Percentiles rank a stretch among this genome's conserved stretches.
These are phyloP conservation scores for Muscina levida DNA, from an alignment of 2,888 invertebrate genomes.

Conservation along the genomic window DNA sequence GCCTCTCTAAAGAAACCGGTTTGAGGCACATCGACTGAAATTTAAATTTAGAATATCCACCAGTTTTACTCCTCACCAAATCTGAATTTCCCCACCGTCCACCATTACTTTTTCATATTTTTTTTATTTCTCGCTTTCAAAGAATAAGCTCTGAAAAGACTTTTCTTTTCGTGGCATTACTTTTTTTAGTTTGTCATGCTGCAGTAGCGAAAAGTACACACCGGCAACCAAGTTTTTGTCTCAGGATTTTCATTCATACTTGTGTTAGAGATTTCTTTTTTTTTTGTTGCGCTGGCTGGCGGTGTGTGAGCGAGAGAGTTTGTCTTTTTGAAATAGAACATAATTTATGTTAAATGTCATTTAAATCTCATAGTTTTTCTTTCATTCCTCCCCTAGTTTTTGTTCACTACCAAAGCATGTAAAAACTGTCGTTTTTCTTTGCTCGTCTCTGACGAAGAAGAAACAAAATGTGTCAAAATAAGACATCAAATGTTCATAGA, in stretches of 20 bases:
- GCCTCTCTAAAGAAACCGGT: no score
- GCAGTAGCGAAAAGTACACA: background rate
- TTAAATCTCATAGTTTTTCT: constrained; percentile 54
- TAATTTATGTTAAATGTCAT: constrained; percentile 65
- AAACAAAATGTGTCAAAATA: constrained; percentile 58
- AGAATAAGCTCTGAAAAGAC: background rate
- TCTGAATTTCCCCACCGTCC: no score
- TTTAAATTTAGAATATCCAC: no score
- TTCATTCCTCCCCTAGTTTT: background rate
- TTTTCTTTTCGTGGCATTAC: background rate
- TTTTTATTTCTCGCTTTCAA: constrained; percentile 4
- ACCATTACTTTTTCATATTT: background rate
- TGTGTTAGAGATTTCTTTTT: constrained; percentile 28
- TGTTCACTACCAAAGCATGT: no score
- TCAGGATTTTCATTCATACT: constrained; percentile 29
- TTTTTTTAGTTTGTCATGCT: constrained; percentile 8
- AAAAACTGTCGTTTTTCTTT: constrained; percentile 25
- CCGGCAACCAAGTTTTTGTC: constrained; percentile 25
- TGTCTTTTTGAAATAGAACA: constrained; percentile 31
- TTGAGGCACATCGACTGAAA: no score
- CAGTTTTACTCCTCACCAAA: no score
- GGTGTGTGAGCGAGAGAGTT: background rate
- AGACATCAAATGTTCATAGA: constrained; percentile 23
- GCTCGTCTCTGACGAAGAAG: constrained; percentile 28
- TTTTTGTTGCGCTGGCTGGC: constrained; percentile 31